These are phyloP conservation scores for Rhabdomys dilectus DNA, from an alignment of 2,113 vertebrate genomes.

Conservation along the genomic window DNA sequence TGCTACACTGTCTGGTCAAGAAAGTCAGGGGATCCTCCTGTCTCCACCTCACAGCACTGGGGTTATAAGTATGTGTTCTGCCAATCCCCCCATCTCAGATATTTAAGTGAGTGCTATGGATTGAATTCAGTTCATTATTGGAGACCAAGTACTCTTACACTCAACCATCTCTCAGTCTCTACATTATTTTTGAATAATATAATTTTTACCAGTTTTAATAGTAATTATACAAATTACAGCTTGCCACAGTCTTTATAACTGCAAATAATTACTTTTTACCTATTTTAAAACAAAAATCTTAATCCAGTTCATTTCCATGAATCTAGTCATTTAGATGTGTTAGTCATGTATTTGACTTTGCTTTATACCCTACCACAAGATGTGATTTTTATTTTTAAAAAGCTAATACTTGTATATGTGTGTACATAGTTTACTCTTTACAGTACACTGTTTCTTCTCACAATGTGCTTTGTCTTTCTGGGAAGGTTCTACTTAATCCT, in stretches of 20 bases:
- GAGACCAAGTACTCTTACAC: not conserved
- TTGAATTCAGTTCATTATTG: not conserved
- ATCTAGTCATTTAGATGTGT: not conserved
- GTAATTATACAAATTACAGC: not conserved
- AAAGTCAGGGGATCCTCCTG: not conserved
- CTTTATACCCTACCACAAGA: not conserved
- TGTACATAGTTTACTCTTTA: not conserved
- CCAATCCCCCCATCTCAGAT: not conserved
- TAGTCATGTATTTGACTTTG: not conserved
- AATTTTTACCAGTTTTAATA: not conserved
- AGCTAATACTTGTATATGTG: not conserved
- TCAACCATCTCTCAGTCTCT: not conserved
- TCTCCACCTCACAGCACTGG: not conserved
- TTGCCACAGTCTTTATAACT: not conserved
- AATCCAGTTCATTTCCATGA: conserved; percentile 16
- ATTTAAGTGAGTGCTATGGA: not conserved
- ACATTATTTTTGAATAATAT: not conserved
- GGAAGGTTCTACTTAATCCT: not conserved
- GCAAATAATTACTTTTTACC: not conserved
- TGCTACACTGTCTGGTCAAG: not conserved
- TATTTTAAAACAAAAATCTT: conserved; percentile 22
- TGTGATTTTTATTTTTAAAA: not conserved
- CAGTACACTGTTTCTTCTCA: not conserved
- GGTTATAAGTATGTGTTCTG: not conserved
- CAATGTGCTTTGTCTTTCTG: not conserved